phyloP scores from a whole-genome alignment of 2,113 vertebrate genomes.

The Gulo gulo region DNA sequence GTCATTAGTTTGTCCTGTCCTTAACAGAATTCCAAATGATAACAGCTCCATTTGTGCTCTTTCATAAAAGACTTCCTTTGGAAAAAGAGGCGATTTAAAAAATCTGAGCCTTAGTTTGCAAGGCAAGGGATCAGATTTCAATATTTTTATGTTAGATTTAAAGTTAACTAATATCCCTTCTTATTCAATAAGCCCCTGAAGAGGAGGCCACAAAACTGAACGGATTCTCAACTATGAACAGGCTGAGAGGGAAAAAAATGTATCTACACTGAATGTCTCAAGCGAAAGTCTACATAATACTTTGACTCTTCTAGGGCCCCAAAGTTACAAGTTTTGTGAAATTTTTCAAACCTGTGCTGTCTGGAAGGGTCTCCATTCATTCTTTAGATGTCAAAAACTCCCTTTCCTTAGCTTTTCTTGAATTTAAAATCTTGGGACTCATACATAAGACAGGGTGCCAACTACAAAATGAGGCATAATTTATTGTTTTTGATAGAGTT shows the following conservation, averaged over 20 bases:
- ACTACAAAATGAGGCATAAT: not conserved
- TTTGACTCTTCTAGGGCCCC: not conserved
- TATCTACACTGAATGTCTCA: not conserved
- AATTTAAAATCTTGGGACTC: not conserved
- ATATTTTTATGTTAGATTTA: constrained; percentile 42
- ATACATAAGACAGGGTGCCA: not conserved
- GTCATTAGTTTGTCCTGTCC: not conserved
- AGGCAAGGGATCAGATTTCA: constrained; percentile 45
- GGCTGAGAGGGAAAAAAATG: not conserved
- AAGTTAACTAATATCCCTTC: constrained; percentile 53
- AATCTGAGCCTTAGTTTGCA: constrained; percentile 18
- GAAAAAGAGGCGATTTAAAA: constrained; percentile 6
- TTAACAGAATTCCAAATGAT: constrained; percentile 27
- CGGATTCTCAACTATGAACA: constrained; percentile 43
- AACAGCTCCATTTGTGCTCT: not conserved
- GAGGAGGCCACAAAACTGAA: constrained; percentile 69
- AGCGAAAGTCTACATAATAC: not conserved
- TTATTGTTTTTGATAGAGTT: not conserved
- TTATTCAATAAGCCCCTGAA: constrained; percentile 47
- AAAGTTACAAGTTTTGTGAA: not conserved
- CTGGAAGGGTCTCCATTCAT: not conserved
- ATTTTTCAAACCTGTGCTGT: not conserved
- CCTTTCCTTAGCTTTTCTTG: not conserved
- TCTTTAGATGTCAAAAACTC: not conserved
- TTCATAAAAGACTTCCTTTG: not conserved